phyloP scores from a whole-genome alignment of 2,888 invertebrate genomes.

The Pemphredon lugubris region DNA sequence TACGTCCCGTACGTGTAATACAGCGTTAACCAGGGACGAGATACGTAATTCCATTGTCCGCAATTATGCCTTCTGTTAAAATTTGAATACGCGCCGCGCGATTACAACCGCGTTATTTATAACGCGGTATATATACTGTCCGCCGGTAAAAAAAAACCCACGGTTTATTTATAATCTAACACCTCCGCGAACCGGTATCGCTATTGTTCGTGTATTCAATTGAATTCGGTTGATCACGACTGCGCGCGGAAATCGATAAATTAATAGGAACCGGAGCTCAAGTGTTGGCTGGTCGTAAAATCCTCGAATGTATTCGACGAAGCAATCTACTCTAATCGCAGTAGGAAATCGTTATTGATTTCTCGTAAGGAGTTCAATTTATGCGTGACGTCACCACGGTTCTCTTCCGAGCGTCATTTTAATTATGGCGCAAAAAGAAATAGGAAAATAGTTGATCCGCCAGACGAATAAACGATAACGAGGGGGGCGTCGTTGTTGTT shows the following conservation, averaged over 20 bases:
- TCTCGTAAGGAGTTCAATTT: slow-evolving; percentile 19
- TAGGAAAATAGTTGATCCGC: not conserved
- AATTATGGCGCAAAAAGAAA: slow-evolving; percentile 4
- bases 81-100: slow-evolving; percentile 52
- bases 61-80: slow-evolving; percentile 64
- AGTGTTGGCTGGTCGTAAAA: no score
- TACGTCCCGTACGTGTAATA: slow-evolving; percentile 56
- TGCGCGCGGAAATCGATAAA: no score
- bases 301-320: no score
- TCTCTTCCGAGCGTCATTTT: slow-evolving; percentile 18
- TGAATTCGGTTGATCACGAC: no score
- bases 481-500: not conserved
- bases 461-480: not conserved
- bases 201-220: no score
- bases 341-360: slow-evolving; percentile 34
- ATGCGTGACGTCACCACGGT: slow-evolving; percentile 5
- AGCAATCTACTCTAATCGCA: slow-evolving; percentile 30
- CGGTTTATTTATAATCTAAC: slow-evolving; percentile 37
- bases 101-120: no score
- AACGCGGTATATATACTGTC: slow-evolving; percentile 47
- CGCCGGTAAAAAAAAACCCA: slow-evolving; percentile 24
- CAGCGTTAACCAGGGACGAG: slow-evolving; percentile 49
- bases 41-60: slow-evolving; percentile 68
- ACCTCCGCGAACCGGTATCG: no score
- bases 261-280: no score